Evolutionary conservation across 2,113 vertebrate genomes (phyloP), one percentile per base, ranked within the genome.

Genomic region (Zapornia atra): DNA sequence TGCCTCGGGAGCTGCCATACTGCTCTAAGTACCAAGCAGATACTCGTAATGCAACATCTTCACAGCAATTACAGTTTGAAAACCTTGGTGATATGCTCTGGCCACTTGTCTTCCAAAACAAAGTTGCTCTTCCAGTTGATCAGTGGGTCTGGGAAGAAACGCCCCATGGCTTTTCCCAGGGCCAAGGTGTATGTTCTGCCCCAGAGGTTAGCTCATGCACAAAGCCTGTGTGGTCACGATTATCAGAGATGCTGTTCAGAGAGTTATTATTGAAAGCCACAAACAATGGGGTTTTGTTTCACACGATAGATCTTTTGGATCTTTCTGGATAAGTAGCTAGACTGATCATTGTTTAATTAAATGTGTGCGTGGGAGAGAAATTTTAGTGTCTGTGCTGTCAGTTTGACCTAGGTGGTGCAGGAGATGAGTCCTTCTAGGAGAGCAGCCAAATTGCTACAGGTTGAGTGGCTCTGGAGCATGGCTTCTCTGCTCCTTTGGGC

Each of bases 391-490:
- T 97, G 25, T 72, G 95, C 83, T 96, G 97, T 88, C 98, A 97
- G 98, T 98, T 98, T 94, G 98, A 98, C 94, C 95, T 98, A n/a
- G 97, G 98, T 92, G 98, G 96, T 95, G 97, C 93, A 19, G 98
- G 98, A 88, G 98, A 98, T 64, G 98, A 98, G 96, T 98, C 98
- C 80, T 98, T 98, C 98, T 97, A 98, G 15, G 97, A 93, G 68
- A 92, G 51, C 96, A 96, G 53, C 98, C 98, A 71, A 97, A 97
- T 77, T 95, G 98, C 88, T 97, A 82, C 92, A 98, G 98, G 94
- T 98, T 97, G 97, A 97, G 98, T 22, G 98, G 94, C 95, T 98
- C 98, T 91, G 97, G 96, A 72, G 96, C 97, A 97, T 38, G 18
- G 79, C 53, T 72, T 68, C 48, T 66, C 48, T 44, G 12, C 54